Base-by-base conservation (phyloP, 2,113 vertebrate genomes). In the Galbula dea region DNA sequence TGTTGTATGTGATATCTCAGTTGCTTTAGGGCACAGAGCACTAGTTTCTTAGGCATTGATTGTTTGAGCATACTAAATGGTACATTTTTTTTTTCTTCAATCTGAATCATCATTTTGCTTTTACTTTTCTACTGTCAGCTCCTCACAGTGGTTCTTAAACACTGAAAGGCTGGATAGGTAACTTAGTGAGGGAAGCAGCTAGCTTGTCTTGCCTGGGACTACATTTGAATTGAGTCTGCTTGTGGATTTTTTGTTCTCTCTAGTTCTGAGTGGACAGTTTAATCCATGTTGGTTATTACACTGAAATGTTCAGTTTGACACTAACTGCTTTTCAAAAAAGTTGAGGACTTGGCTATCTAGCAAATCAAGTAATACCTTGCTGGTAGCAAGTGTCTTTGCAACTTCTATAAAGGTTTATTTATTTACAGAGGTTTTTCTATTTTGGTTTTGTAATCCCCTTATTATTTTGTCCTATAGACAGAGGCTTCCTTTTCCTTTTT, bases 41-140 rank as follows among this genome's bases (percentile, higher is more conserved):
- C 94, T 89, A 95, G 94, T 96, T 97, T 94, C 86, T 93, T 95
- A 97, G 96, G 94, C 5, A 13, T 88, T 83, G 90, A n/a, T n/a
- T 97, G 93, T 98, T 97, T 96, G 90, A 96, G 26, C 95, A 83
- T 96, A 97, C 93, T 95, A 91, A 97, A 97, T 95, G 96, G 95
- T 96, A 91, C 86, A 95, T 96, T 96, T 96, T 88, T 90, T 78
- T 94, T 96, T 96, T 90, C 92, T 94, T 95, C 87, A 97, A 94
- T 93, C 95, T 7, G 5, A 97, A 91, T 96, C 93, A 97, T 97
- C 92, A 85, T 97, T 97, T 97, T 97, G 93, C 97, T 97, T 98
- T 97, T 97, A 93, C 85, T 96, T 98, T 98, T 97, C 96, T 98
- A 93, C 96, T 97, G 95, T 97, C 95, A 97, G 83, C 94, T 96